Percentiles rank a stretch among this genome's conserved stretches.
Evolutionary conservation across 2,888 invertebrate species (phyloP).

Genomic region (Cerceris rybyensis): DNA sequence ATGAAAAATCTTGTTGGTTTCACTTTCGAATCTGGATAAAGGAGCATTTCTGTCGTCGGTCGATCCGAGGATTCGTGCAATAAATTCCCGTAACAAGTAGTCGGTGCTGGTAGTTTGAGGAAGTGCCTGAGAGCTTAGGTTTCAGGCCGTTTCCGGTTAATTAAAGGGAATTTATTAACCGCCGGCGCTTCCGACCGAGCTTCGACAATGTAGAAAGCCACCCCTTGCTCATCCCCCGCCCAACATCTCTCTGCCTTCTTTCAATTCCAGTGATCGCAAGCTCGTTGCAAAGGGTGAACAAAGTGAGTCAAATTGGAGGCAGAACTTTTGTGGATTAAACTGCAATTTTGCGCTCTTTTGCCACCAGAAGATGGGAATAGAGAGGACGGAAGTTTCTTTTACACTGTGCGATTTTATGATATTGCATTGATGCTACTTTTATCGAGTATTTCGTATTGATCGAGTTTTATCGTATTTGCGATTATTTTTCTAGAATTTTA

Average conservation of each 20-base stretch:
- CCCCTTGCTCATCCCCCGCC: background rate
- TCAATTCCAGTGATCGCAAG: background rate
- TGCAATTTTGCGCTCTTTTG: no score
- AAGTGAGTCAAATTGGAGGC: background rate
- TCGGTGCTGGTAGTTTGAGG: constrained; percentile 31
- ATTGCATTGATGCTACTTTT: no score
- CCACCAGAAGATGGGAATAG: no score
- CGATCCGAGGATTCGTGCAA: constrained; percentile 45
- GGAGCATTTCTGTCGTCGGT: constrained; percentile 45
- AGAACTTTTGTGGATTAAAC: background rate
- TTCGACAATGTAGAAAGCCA: constrained; percentile 24
- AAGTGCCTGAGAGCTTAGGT: constrained; percentile 35
- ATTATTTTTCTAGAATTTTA: no score
- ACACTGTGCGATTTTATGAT: no score
- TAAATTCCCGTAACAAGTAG: constrained; percentile 47
- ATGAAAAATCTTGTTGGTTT: background rate
- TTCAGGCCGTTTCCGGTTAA: constrained; percentile 47
- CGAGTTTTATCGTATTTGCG: no score
- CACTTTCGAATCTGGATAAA: constrained; percentile 6
- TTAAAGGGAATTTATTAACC: constrained; percentile 48
- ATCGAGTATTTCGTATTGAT: no score
- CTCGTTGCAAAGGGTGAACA: background rate
- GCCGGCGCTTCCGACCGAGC: constrained; percentile 17
- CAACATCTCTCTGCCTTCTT: no score
- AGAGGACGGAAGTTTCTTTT: no score